phyloP scores from a whole-genome alignment of 2,113 vertebrate genomes.

The Chauna torquata region DNA sequence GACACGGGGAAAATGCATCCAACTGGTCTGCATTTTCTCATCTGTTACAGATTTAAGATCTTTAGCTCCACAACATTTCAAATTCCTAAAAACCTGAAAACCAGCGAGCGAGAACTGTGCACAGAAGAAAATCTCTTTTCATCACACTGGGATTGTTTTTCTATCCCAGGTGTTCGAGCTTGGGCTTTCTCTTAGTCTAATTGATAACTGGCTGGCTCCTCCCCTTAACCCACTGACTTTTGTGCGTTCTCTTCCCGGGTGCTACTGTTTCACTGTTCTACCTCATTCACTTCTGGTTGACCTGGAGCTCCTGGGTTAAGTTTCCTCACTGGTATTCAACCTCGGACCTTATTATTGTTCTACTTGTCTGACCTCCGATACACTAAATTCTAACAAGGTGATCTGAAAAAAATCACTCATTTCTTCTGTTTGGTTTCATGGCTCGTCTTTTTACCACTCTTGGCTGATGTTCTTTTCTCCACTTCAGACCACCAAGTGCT shows the following conservation, averaged over 20 bases:
- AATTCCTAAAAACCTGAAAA: conserved; percentile 12
- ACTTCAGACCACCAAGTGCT: conserved; percentile 75
- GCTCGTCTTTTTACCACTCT: conserved; percentile 68
- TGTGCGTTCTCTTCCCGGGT: conserved; percentile 50
- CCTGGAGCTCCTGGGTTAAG: conserved; percentile 83
- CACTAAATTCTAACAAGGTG: conserved; percentile 76
- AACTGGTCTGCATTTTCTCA: conserved; percentile 1
- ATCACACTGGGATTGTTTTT: not conserved
- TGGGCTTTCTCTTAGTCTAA: conserved; percentile 49
- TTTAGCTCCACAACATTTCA: not conserved
- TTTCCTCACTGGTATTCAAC: conserved; percentile 79
- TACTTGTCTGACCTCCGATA: conserved; percentile 66
- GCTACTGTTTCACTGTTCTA: conserved; percentile 57
- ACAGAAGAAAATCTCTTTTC: conserved; percentile 21
- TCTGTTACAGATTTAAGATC: conserved; percentile 15
- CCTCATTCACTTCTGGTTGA: conserved; percentile 78
- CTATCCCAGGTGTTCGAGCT: not conserved
- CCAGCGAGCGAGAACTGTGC: not conserved
- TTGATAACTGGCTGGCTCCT: conserved; percentile 49
- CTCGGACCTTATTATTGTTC: conserved; percentile 75
- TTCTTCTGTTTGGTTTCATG: conserved; percentile 74
- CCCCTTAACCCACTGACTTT: conserved; percentile 67
- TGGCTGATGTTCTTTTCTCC: conserved; percentile 71
- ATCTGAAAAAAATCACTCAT: conserved; percentile 68
- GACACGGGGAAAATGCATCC: not conserved